phyloP scores from a whole-genome alignment of 2,888 invertebrate genomes.

The Acleris holmiana region DNA sequence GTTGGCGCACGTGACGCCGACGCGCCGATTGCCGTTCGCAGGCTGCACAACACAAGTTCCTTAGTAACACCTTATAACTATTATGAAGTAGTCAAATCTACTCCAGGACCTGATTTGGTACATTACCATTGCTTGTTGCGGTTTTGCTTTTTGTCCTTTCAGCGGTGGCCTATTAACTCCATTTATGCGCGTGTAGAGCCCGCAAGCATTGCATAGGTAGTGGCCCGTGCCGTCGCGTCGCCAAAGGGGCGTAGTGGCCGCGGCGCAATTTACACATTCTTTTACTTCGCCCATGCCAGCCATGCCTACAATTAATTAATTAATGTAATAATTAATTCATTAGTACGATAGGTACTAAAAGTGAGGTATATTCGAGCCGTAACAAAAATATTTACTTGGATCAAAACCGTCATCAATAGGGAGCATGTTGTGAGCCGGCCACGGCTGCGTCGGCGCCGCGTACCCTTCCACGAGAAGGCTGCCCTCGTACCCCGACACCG shows the following conservation, averaged over 20 bases:
- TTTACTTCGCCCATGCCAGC: conserved; percentile 86
- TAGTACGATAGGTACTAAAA: no score
- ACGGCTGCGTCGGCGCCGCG: conserved; percentile 70
- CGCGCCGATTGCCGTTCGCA: conserved; percentile 85
- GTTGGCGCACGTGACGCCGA: conserved; percentile 96
- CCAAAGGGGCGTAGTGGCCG: conserved; percentile 96
- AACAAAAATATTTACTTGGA: conserved; percentile 59
- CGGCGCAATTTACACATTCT: conserved; percentile 97
- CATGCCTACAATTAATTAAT: conserved; percentile 56
- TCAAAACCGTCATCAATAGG: conserved; percentile 80
- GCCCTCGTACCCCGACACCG: conserved; percentile 78
- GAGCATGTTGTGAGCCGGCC: conserved; percentile 74
- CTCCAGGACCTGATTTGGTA: no score
- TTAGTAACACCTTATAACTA: background rate
- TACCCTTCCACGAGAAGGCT: conserved; percentile 75
- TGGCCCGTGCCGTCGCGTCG: conserved; percentile 99
- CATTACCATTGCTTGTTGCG: conserved; percentile 81
- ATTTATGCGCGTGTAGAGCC: conserved; percentile 92
- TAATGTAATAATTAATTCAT: no score
- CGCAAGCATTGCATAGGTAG: conserved; percentile 99
- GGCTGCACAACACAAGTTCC: conserved; percentile 56
- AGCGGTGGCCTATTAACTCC: conserved; percentile 89
- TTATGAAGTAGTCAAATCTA: no score
- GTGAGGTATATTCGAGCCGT: background rate
- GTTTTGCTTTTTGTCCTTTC: conserved; percentile 87